Percentiles rank a stretch among this genome's conserved stretches.
phyloP scores from a whole-genome alignment of 1,140 invertebrate species.

The Bombus waltoni region DNA sequence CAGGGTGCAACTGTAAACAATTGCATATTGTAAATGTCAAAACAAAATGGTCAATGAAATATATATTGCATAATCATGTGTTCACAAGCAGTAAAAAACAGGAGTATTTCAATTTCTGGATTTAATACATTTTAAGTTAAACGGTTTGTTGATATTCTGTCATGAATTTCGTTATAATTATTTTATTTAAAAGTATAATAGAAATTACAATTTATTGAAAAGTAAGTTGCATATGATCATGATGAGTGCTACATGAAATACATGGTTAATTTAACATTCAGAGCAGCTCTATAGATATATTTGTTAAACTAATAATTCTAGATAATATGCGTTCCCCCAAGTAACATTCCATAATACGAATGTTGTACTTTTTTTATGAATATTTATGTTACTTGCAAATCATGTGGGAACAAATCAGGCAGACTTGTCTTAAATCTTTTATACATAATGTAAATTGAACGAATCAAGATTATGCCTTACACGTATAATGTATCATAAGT shows the following conservation, averaged over 20 bases:
- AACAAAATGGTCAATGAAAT: conserved; percentile 41
- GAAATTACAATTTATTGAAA: conserved; percentile 9
- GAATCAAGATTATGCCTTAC: conserved; percentile 66
- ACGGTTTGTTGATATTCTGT: background rate
- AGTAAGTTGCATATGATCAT: conserved; percentile 2
- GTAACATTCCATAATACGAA: conserved; percentile 39
- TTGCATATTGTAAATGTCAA: conserved; percentile 42
- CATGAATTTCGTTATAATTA: conserved; percentile 11
- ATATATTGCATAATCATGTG: conserved; percentile 48
- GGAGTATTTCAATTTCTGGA: background rate
- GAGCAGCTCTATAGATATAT: conserved; percentile 36
- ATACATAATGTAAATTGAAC: conserved; percentile 66
- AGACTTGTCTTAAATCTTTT: conserved; percentile 57
- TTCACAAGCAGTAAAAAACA: conserved; percentile 41
- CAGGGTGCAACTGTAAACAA: conserved; percentile 46
- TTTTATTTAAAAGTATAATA: background rate
- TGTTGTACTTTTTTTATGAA: conserved; percentile 33
- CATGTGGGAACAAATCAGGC: conserved; percentile 59
- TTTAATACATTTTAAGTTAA: conserved; percentile 5
- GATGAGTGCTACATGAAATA: conserved; percentile 19
- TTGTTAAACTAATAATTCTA: conserved; percentile 42
- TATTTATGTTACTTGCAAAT: conserved; percentile 48
- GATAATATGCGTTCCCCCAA: conserved; percentile 31
- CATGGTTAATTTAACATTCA: conserved; percentile 7
- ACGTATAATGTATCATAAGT: conserved; percentile 59